These are phyloP conservation scores for Dorcus parallelipipedus DNA, from an alignment of 2,888 invertebrate species.

Conservation along the genomic window DNA sequence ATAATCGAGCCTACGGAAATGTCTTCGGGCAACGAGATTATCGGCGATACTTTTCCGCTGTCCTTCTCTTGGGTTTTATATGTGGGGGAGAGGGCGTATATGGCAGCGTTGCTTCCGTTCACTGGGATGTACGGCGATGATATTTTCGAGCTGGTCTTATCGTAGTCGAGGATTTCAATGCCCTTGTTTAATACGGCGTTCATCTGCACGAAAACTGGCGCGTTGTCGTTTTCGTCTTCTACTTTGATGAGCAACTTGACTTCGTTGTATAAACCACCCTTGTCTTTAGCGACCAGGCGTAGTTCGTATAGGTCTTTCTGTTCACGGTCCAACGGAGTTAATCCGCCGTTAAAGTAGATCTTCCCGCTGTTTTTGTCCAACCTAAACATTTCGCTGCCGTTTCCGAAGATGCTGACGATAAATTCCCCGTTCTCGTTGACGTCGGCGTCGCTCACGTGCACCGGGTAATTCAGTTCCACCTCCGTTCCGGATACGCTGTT, in stretches of 20 bases:
- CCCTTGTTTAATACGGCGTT: constrained; percentile 66
- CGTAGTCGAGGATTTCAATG: constrained; percentile 62
- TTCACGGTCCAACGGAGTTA: constrained; percentile 66
- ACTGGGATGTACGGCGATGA: constrained; percentile 50
- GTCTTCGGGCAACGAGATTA: constrained; percentile 71
- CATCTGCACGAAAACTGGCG: constrained; percentile 68
- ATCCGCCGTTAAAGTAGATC: constrained; percentile 55
- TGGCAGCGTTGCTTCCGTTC: constrained; percentile 29
- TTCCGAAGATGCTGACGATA: constrained; percentile 67
- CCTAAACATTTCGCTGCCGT: constrained; percentile 70
- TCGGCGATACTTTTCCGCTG: constrained; percentile 50
- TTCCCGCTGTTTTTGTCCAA: constrained; percentile 64
- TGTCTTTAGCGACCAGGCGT: constrained; percentile 71
- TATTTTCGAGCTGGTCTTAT: constrained; percentile 52
- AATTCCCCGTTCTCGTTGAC: constrained; percentile 66
- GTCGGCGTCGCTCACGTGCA: constrained; percentile 72
- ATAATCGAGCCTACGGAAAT: constrained; percentile 66
- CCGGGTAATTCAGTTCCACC: constrained; percentile 64
- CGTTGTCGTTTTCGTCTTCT: constrained; percentile 79
- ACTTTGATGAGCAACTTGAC: constrained; percentile 68
- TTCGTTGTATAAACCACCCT: constrained; percentile 71
- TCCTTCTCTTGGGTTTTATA: constrained; percentile 35
- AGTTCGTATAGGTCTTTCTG: constrained; percentile 64
- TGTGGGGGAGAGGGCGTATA: constrained; percentile 35
- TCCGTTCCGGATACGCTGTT: constrained; percentile 70